A percentile compares a stretch with the other conserved stretches of the same genome.
phyloP scores from a whole-genome alignment of 2,113 vertebrate species.

The Spilogale gracilis region DNA sequence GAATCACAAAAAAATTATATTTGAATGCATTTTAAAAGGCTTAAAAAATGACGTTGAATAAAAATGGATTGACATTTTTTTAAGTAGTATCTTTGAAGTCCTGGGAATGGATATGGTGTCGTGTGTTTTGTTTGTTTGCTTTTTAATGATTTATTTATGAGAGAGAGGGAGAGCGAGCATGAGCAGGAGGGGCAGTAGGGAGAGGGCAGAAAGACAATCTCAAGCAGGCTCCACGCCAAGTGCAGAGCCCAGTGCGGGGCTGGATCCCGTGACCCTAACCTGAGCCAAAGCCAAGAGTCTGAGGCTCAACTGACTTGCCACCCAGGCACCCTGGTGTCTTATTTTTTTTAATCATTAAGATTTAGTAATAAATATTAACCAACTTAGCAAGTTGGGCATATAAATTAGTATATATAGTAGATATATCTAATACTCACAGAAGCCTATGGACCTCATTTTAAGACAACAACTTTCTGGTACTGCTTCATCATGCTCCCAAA shows the following conservation, averaged over 20 bases:
- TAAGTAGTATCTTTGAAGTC: not conserved
- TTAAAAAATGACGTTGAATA: not conserved
- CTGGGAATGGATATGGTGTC: not conserved
- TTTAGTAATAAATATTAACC: not conserved
- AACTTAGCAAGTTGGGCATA: not conserved
- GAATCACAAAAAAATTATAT: not conserved
- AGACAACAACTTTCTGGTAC: not conserved
- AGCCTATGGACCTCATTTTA: constrained; percentile 15
- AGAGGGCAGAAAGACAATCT: not conserved
- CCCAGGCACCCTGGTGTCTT: not conserved
- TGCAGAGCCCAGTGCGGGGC: not conserved
- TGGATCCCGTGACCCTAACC: not conserved
- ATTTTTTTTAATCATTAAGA: constrained; percentile 44
- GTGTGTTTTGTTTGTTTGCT: not conserved
- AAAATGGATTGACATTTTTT: not conserved
- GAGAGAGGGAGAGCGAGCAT: not conserved
- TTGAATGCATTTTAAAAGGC: not conserved
- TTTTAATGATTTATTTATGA: not conserved
- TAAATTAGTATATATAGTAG: not conserved
- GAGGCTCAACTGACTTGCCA: not conserved
- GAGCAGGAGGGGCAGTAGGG: not conserved
- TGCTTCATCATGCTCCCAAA: not conserved
- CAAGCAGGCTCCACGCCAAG: not conserved
- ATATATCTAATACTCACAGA: not conserved
- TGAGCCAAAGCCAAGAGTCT: not conserved